phyloP scores from a whole-genome alignment of 2,888 invertebrate genomes.

The Hydrotaea diabolus region DNA sequence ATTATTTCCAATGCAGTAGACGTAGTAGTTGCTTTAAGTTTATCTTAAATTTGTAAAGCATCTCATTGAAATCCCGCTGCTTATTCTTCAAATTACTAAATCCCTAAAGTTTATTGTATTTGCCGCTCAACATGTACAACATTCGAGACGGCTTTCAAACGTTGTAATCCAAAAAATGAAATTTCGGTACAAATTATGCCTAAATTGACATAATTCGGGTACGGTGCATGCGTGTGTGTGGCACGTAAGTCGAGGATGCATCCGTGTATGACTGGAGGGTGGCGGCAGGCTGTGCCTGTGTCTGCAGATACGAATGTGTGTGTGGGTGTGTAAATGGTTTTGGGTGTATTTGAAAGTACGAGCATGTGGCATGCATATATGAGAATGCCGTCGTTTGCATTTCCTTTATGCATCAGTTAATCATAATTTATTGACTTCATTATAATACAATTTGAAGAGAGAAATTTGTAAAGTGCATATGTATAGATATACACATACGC shows the following conservation, averaged over 20 bases:
- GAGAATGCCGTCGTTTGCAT: constrained; percentile 56
- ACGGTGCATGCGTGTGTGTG: neutral
- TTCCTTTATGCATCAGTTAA: constrained; percentile 61
- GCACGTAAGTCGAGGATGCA: neutral
- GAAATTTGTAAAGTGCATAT: constrained; percentile 40
- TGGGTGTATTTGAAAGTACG: too few species aligned
- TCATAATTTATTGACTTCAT: constrained; percentile 67
- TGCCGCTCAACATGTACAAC: constrained; percentile 30
- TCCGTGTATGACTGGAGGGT: too few species aligned
- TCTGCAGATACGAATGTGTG: neutral
- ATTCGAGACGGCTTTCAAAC: constrained; percentile 22
- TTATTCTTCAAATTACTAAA: constrained; percentile 2
- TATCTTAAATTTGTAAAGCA: neutral
- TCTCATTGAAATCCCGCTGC: neutral
- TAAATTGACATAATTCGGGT: constrained; percentile 55
- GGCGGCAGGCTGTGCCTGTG: neutral
- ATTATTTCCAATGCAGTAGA: too few species aligned
- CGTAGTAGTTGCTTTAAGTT: neutral
- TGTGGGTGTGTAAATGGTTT: too few species aligned
- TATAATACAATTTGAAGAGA: constrained; percentile 58
- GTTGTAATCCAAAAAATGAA: constrained; percentile 28
- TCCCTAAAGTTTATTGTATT: constrained; percentile 25
- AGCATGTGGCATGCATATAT: neutral
- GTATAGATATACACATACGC: neutral
- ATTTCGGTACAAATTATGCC: constrained; percentile 44